Evolutionary conservation across 2,797 vertebrate genomes (phyloP).

Genomic region (Microctenopoma stevenorrisi): DNA sequence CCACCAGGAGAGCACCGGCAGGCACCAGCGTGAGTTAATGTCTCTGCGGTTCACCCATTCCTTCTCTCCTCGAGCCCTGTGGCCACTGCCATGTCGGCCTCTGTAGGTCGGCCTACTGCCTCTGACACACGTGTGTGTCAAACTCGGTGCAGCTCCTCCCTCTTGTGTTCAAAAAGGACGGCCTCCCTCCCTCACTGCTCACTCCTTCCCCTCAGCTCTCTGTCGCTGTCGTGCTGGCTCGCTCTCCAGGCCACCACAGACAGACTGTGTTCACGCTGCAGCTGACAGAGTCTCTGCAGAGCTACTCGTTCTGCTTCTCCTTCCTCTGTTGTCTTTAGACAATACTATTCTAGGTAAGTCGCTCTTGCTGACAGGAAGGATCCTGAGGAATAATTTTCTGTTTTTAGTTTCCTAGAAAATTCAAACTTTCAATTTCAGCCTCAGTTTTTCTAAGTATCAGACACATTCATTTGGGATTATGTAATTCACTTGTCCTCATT

Average conservation of each 20-base stretch:
- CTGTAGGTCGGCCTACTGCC: constrained; percentile 1
- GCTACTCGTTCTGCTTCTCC: constrained; percentile 23
- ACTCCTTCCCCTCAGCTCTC: constrained; percentile 45
- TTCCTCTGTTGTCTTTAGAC: not conserved
- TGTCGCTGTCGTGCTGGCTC: constrained; percentile 11
- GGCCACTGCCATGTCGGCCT: constrained; percentile 41
- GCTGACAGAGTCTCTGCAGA: constrained; percentile 50
- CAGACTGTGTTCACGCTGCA: constrained; percentile 28
- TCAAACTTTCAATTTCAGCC: not conserved
- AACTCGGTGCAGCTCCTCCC: constrained; percentile 63
- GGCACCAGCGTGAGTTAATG: constrained; percentile 1
- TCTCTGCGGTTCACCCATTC: constrained; percentile 5
- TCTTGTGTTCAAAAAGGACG: constrained; percentile 27
- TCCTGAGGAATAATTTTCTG: not conserved
- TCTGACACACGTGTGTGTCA: constrained; percentile 78
- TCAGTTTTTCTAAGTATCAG: not conserved
- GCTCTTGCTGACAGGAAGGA: not conserved
- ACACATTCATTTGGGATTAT: constrained; percentile 32
- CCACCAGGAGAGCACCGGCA: constrained; percentile 13
- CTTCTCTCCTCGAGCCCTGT: constrained; percentile 4
- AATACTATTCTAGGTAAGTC: constrained; percentile 20
- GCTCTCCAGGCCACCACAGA: constrained; percentile 34
- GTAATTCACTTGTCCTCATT: constrained; percentile 41
- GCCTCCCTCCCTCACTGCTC: constrained; percentile 25
- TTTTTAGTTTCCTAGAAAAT: not conserved